Base-by-base conservation (phyloP, 2,797 vertebrate genomes). In the Pogonophryne albipinna region DNA sequence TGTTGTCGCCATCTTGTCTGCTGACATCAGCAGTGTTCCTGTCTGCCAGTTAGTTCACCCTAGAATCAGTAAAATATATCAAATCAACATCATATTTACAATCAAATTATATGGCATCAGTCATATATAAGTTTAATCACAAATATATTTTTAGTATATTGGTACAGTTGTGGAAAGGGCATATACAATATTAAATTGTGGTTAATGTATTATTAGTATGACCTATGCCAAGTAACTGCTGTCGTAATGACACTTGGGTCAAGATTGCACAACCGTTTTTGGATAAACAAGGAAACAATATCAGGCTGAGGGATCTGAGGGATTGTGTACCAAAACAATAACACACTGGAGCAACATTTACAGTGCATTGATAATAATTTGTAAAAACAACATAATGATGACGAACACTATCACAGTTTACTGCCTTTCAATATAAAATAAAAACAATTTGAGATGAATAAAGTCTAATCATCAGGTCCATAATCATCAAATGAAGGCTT, bases 1-100 rank as follows among this genome's bases (percentile, higher is more conserved):
- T 68, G 60, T 73, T 15, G 84, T 79, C 55, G 92, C 92, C 92
- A 92, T 93, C 51, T 80, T 92, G 52, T 90, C 83, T 63, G 61
- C 34, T 74, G 85, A 85, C 69, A 82, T 84, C 44, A 49, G 34
- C 27, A 45, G 8, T 57, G 34, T 20, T 76, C 10, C 53, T 38
- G 52, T 73, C 66, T 63, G 66, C 6, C 52, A 66, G 49, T 52
- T 17, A 59, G 2, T 62, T 71, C 58, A 71, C 27, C 62, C 52
- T 75, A 45, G 11, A 72, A 68, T 53, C 42, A 45, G 41, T 23
- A 11, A 53, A 59, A 63, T 16, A 49, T 31, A 45, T 51, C 3
- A 66, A 53, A 68, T 13, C 9, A 34, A 14, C 12, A 72, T 64
- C 14, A 44, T 23, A 52, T 55, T 41, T 16, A 63, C 8, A 31